phyloP scores from a whole-genome alignment of 1,140 invertebrate genomes.

The Zaprionus inermis region DNA sequence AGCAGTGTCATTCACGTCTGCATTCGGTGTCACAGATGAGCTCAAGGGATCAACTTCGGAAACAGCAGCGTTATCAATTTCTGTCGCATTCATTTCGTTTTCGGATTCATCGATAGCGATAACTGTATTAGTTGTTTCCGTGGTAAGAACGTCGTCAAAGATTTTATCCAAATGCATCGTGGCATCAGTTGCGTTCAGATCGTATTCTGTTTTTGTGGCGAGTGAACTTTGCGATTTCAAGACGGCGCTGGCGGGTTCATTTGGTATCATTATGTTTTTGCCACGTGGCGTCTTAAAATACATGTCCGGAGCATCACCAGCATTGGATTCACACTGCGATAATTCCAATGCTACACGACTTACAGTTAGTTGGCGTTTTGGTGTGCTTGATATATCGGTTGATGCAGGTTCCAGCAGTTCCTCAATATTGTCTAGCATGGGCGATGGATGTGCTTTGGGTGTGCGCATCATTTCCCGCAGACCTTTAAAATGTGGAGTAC shows the following conservation, averaged over 20 bases:
- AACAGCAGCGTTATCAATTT: conserved; percentile 22
- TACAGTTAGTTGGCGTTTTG: conserved; percentile 25
- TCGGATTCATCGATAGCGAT: conserved; percentile 43
- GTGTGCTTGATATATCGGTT: conserved; percentile 16
- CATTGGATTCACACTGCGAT: background rate
- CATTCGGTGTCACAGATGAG: background rate
- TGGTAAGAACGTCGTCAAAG: conserved; percentile 63
- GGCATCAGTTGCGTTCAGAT: conserved; percentile 58
- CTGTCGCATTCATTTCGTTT: conserved; percentile 55
- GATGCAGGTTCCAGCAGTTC: conserved; percentile 56
- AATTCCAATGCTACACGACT: conserved; percentile 21
- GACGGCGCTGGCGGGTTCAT: conserved; percentile 64
- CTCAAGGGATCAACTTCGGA: conserved; percentile 43
- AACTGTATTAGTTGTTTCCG: conserved; percentile 35
- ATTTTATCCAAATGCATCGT: conserved; percentile 61
- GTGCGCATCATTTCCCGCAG: conserved; percentile 65
- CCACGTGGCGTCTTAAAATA: conserved; percentile 72
- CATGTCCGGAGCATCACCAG: conserved; percentile 36
- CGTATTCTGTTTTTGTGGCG: conserved; percentile 61
- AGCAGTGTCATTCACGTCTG: conserved; percentile 15
- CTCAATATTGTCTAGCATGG: conserved; percentile 60
- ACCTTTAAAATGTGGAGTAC: conserved; percentile 69
- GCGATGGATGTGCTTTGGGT: conserved; percentile 57
- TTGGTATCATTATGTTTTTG: conserved; percentile 75
- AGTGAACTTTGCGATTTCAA: conserved; percentile 42